Evolutionary conservation across 2,888 invertebrate species (phyloP).

Genomic region (Rotaria macrura): DNA sequence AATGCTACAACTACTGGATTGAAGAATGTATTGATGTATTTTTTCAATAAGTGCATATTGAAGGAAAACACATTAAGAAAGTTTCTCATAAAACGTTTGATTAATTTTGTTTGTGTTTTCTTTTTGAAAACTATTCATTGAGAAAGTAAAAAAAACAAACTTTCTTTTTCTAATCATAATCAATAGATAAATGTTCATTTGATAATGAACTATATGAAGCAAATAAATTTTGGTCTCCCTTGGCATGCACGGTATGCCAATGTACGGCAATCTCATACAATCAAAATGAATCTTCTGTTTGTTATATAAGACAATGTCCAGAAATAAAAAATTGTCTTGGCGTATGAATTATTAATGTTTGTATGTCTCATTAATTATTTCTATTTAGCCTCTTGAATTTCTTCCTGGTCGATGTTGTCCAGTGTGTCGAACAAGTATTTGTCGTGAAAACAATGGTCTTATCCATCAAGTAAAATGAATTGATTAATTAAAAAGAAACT

Average conservation of each 20-base stretch:
- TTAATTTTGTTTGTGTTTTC: no score
- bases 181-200: background rate
- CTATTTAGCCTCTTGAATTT: background rate
- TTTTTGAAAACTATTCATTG: background rate
- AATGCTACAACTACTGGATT: no score
- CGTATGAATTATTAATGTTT: background rate
- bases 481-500: background rate
- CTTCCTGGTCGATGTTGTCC: slow-evolving; percentile 18
- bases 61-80: background rate
- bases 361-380: background rate
- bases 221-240: background rate
- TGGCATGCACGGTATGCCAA: background rate
- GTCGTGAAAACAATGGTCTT: background rate
- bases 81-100: no score
- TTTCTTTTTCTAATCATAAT: background rate
- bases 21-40: no score
- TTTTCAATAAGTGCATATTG: background rate
- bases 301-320: background rate
- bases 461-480: background rate
- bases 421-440: background rate
- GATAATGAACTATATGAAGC: background rate
- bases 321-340: background rate
- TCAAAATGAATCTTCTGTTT: background rate
- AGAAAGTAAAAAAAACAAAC: background rate
- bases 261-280: background rate